A percentile compares a stretch with the other conserved stretches of the same genome.
Evolutionary conservation across 2,888 invertebrate genomes (phyloP).

Genomic region (Margaritifera margaritifera): DNA sequence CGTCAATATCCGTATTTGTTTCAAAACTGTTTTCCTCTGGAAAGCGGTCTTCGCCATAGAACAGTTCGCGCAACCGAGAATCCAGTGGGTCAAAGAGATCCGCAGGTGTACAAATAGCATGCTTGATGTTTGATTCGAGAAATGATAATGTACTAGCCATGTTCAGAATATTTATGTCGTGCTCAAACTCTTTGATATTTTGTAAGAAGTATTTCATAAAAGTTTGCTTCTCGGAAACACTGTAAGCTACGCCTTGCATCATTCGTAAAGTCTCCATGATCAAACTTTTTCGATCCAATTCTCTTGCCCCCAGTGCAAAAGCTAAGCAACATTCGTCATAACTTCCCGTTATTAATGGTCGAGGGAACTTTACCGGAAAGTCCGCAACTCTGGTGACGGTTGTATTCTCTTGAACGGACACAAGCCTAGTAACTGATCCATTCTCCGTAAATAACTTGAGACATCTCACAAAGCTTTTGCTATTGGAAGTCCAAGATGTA

Average conservation of each 20-base stretch:
- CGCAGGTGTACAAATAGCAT: slow-evolving; percentile 3
- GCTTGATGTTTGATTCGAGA: slow-evolving; percentile 1
- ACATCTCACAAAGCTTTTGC: too few species aligned
- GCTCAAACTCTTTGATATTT: slow-evolving; percentile 4
- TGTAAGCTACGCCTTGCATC: background rate
- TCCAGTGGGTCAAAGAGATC: slow-evolving; percentile 18
- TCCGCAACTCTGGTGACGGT: too few species aligned
- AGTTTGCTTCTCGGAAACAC: slow-evolving; percentile 2
- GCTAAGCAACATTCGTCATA: too few species aligned
- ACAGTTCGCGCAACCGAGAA: slow-evolving; percentile 2
- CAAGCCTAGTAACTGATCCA: too few species aligned
- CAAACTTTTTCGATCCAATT: slow-evolving; percentile 1
- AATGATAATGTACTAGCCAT: slow-evolving; percentile 11
- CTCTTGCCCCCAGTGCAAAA: too few species aligned
- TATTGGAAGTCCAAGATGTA: too few species aligned
- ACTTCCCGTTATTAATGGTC: too few species aligned
- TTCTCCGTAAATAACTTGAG: too few species aligned
- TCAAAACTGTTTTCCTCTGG: slow-evolving; percentile 1
- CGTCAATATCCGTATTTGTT: background rate
- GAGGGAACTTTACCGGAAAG: too few species aligned
- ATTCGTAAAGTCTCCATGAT: slow-evolving; percentile 7
- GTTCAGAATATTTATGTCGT: background rate
- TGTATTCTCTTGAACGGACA: too few species aligned
- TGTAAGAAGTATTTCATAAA: slow-evolving; percentile 15
- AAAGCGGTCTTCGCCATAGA: slow-evolving; percentile 11